Evolutionary conservation across 2,888 invertebrate genomes (phyloP), one percentile per base, ranked within the genome.

Genomic region (Exocentrus adspersus): DNA sequence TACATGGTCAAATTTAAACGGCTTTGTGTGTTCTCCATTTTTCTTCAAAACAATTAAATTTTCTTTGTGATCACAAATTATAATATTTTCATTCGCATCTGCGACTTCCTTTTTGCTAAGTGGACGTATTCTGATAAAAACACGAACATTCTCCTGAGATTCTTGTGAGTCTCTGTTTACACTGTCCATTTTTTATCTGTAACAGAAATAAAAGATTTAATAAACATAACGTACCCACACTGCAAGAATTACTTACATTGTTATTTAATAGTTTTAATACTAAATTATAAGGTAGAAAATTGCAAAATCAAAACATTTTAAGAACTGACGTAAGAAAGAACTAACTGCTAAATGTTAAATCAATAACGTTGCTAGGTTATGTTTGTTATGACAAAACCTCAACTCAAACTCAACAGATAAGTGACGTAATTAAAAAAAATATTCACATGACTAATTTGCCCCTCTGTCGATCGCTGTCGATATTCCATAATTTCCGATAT

Each of bases 1-100:
- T 24, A 97, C 95, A 45, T 94, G 91, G 83, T 99, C 99, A 80
- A 98, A 99, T 7, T 93, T 94, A 81, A 96, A 99, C 0, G 90
- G 88, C 82, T 97, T 93, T 52, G 78, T 75, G 37, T 72, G 88
- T 30, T 89, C 88, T 75, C 90, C 89, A 52, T 90, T 91, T 81
- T 93, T 90, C 43, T 88, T 87, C 10, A 96, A 90, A 4, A 90
- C 91, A 14, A 97, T 89, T 45, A 91, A 89, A 75, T 90, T 90
- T 81, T 92, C 91, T 64, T 91, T 86, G 30, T 88, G 83, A 77
- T 94, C 93, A 72, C 95, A 92, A 30, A 89, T 86, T 0, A 95
- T 90, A 65, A 94, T 90, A 79, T 88, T 88, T 75, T 88, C 86
- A 56, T 91, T 88, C 10, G 89, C 90, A 61, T 89, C 88, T 62